Conservation (phyloP, 2,797 vertebrate species). For the Eulemur albifrons region DNA sequence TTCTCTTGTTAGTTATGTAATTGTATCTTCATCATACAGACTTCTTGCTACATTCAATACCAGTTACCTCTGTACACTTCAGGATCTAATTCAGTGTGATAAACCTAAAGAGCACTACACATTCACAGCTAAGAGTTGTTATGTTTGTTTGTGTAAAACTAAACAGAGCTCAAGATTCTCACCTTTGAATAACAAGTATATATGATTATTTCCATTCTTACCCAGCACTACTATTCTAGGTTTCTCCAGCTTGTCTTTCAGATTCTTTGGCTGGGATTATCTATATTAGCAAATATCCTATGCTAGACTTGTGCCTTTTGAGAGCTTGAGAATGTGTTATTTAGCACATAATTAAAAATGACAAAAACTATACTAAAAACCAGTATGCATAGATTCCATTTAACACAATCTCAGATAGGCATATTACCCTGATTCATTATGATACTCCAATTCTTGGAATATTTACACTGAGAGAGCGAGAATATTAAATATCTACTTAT, state of each 20-base stretch:
- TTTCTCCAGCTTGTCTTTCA: neutral
- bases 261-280: neutral
- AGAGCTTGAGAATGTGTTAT: neutral
- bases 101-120: neutral
- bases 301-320: neutral
- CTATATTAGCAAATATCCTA: neutral
- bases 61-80: neutral
- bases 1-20: neutral
- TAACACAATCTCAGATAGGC: neutral
- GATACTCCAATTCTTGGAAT: neutral
- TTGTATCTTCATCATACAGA: neutral
- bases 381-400: neutral
- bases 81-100: neutral
- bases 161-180: neutral
- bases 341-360: neutral
- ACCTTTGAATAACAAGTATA: neutral
- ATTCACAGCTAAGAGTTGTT: neutral
- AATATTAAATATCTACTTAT: neutral
- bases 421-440: neutral
- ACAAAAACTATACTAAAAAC: neutral
- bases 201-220: neutral
- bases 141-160: neutral
- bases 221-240: neutral
- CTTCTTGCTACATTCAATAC: neutral
- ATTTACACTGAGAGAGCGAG: neutral